Evolutionary conservation across 2,888 invertebrate species (phyloP).

Genomic region (Drosophila macrothrix): DNA sequence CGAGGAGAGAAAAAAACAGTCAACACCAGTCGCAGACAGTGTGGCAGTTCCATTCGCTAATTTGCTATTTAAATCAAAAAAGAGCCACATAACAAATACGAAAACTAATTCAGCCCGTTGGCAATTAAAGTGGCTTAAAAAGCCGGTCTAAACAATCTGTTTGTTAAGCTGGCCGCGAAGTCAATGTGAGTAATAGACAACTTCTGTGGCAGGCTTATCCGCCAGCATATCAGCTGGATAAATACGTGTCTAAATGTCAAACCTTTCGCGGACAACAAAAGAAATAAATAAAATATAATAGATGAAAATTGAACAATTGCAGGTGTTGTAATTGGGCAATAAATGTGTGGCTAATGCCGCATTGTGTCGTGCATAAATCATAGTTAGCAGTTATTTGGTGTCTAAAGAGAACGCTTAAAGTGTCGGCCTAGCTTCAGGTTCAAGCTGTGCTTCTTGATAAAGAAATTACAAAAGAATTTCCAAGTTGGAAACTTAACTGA

Average conservation of each 20-base stretch:
- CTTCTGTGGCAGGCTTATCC: slow-evolving; percentile 26
- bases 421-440: neutral
- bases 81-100: slow-evolving; percentile 24
- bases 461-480: neutral
- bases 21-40: slow-evolving; percentile 58
- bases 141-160: slow-evolving; percentile 20
- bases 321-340: slow-evolving; percentile 61
- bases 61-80: slow-evolving; percentile 63
- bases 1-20: neutral
- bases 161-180: slow-evolving; percentile 2
- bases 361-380: slow-evolving; percentile 54
- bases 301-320: slow-evolving; percentile 23
- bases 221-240: slow-evolving; percentile 19
- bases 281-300: slow-evolving; percentile 27
- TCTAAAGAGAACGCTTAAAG: slow-evolving; percentile 16
- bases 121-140: slow-evolving; percentile 48
- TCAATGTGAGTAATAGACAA: slow-evolving; percentile 35
- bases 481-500: neutral
- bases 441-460: neutral
- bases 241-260: slow-evolving; percentile 56
- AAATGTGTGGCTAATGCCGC: slow-evolving; percentile 45
- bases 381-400: slow-evolving; percentile 15
- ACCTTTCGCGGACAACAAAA: slow-evolving; percentile 38
- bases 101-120: slow-evolving; percentile 31
- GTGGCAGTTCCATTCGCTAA: slow-evolving; percentile 69